Evolutionary conservation across 2,113 vertebrate species (phyloP), one percentile per base, ranked within the genome.

Genomic region (Petrocephalus zakoni): DNA sequence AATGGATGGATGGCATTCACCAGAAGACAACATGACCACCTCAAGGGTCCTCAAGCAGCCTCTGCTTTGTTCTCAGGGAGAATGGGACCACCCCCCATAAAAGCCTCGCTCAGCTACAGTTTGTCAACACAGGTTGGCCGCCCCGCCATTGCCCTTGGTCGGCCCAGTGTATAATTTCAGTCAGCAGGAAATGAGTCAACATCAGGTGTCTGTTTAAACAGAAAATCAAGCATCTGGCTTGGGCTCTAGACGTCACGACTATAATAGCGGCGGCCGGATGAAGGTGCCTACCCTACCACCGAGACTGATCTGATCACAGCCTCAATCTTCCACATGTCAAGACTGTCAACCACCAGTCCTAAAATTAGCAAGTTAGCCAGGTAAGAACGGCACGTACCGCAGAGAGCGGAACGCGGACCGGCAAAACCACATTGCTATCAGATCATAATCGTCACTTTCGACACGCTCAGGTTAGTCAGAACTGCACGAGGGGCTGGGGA

Each of bases 101-200:
- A 6, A 56, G 10, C 68, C 68, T 19, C 83, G 47, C 85, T 64
- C 61, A 64, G 85, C 87, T 87, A 78, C 89, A 91, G 88, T 89
- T 87, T 64, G 72, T 84, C 91, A 68, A 53, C 89, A 82, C 88
- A 49, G 5, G 46, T 21, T 61, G 56, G 51, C 86, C 52, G 55
- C 11, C 72, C 88, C 89, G 88, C 86, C 90, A 78, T 29, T 68
- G 10, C 22, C 11, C n/a, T 68, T 29, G 61, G n/a, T 68, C 61
- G n/a, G 61, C 61, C n/a, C 61, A 90, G 55, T 34, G 88, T 88
- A 68, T 64, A 19, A 19, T 1, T 15, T 34, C 17, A 85, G 84
- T 53, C 84, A 85, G 8, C 55, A 46, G 85, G 88, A 92, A 92
- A 58, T 93, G 93, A 94, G 91, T 94, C 93, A 94, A 64, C 46